A percentile compares a stretch with the other conserved stretches of the same genome.
phyloP scores from a whole-genome alignment of 2,888 invertebrate genomes.

The Pterostichus niger region DNA sequence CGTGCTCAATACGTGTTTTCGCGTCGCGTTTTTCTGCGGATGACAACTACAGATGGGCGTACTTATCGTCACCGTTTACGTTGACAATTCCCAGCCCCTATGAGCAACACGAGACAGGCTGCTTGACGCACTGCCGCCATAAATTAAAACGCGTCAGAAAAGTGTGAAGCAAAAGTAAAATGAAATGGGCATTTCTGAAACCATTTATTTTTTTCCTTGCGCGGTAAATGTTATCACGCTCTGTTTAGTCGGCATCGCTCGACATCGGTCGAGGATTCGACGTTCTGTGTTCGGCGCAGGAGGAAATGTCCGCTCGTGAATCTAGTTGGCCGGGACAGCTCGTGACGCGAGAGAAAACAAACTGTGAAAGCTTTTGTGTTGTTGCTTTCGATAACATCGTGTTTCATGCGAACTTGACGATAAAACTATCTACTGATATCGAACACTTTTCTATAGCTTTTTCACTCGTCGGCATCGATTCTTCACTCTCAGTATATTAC shows the following conservation, averaged over 20 bases:
- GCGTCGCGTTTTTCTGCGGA: constrained; percentile 64
- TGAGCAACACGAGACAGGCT: constrained; percentile 52
- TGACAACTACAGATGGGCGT: constrained; percentile 66
- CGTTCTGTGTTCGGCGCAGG: background rate
- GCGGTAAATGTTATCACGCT: constrained; percentile 55
- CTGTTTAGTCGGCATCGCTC: constrained; percentile 13
- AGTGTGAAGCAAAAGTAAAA: constrained; percentile 66
- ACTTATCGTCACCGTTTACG: constrained; percentile 65
- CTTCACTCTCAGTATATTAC: background rate
- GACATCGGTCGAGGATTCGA: background rate
- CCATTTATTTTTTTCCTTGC: constrained; percentile 61
- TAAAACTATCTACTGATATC: constrained; percentile 38
- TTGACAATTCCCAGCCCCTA: constrained; percentile 62
- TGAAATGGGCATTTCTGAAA: constrained; percentile 65
- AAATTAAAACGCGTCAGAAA: constrained; percentile 66
- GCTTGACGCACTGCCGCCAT: constrained; percentile 60
- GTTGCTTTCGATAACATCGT: constrained; percentile 48
- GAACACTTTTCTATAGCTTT: constrained; percentile 1
- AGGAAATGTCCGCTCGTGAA: constrained; percentile 55
- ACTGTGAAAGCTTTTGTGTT: constrained; percentile 52
- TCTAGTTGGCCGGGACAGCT: constrained; percentile 54
- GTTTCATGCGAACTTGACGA: constrained; percentile 42
- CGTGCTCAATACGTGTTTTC: constrained; percentile 67
- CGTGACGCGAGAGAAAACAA: constrained; percentile 49
- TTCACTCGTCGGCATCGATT: too few species aligned